Evolutionary conservation across 2,888 invertebrate species (phyloP), one percentile per base, ranked within the genome.

Genomic region (Pardosa pseudoannulata): DNA sequence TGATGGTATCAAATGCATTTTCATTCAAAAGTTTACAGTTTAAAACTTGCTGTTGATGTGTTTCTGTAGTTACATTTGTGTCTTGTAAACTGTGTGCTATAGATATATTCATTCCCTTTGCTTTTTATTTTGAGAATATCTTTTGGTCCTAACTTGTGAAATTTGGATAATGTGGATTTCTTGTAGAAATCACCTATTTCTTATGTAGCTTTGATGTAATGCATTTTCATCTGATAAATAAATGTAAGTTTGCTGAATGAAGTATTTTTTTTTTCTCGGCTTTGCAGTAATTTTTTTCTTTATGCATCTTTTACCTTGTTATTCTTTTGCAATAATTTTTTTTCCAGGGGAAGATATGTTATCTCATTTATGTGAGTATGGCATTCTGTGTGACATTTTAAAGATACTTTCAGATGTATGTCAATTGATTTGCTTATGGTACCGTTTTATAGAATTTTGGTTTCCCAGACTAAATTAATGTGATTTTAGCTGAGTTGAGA

Each of bases 141-240:
- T 41, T 72, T 83, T 32, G 64, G 29, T 72, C 68, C 76, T 72
- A 36, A 32, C 23, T 28, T 73, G 16, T 23, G 62, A 39, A 56
- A 64, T 71, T n/a, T 64, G 41, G 36, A 36, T 19, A 7, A 36
- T 39, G 31, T 71, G 70, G 56, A 68, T 73, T 65, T 83, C 64
- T 32, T 73, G 72, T 56, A 67, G 68, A 78, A 73, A 46, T 16
- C 36, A 41, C 65, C 31, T 29, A 74, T 83, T 56, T 73, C 46
- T 65, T 50, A 11, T 85, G 78, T 78, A 85, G 72, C 73, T 78
- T 85, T 73, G 73, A 78, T 85, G 83, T 85, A 67, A 62, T 73
- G 19, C 74, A 72, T 50, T 76, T 76, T 72, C 67, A 65, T 72
- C 83, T 72, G 65, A 65, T 83, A 78, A 85, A 85, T 85, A 85